Percentiles rank a stretch among this genome's conserved stretches.
These are phyloP conservation scores for Eupithecia pulchellata DNA, from an alignment of 2,888 invertebrate species.

Conservation along the genomic window DNA sequence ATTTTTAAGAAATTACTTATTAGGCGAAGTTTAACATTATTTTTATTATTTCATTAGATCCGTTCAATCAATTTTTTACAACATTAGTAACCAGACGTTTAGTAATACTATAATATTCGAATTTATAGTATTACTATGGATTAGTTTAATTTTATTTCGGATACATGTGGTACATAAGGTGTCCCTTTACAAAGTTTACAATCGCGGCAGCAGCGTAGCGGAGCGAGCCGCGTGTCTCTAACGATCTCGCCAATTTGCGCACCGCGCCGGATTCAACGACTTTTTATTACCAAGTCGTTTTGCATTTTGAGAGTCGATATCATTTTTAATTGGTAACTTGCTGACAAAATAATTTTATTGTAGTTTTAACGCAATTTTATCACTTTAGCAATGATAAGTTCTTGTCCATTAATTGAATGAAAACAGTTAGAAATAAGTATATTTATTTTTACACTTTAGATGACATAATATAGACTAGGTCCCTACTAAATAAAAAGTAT, in stretches of 20 bases:
- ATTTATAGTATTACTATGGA: background rate
- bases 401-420: too few relatives aligned
- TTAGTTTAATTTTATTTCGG: background rate
- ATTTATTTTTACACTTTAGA: too few relatives aligned
- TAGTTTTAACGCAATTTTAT: background rate
- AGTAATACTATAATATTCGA: background rate
- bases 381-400: background rate
- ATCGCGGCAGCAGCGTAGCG: conserved; percentile 22
- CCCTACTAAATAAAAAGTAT: too few relatives aligned
- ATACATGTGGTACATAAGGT: conserved; percentile 5
- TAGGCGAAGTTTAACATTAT: too few relatives aligned
- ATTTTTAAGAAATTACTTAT: too few relatives aligned
- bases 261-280: conserved; percentile 14
- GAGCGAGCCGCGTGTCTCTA: conserved; percentile 26
- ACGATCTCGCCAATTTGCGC: conserved; percentile 36
- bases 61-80: background rate
- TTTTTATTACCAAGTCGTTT: conserved; percentile 29
- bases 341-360: background rate
- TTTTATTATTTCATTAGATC: background rate
- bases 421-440: too few relatives aligned
- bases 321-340: background rate
- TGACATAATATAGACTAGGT: too few relatives aligned
- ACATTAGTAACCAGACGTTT: background rate
- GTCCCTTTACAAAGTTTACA: conserved; percentile 23
- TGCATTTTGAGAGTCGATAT: conserved; percentile 11